These are phyloP conservation scores for Pseudochirops corinnae DNA, from an alignment of 2,797 vertebrate species.

Conservation along the genomic window DNA sequence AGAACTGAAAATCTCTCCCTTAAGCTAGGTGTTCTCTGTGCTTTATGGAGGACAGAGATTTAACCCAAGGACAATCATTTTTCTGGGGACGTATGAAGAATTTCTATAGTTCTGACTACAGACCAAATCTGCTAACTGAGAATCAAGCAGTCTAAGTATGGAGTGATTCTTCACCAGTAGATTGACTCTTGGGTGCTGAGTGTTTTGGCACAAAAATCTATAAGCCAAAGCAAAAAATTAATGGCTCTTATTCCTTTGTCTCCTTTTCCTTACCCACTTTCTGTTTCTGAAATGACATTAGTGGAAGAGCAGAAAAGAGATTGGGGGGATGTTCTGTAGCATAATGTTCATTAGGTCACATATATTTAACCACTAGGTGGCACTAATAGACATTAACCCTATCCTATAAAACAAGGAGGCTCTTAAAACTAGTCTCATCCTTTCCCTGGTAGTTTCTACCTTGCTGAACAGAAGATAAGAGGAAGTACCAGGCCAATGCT, in stretches of 20 bases:
- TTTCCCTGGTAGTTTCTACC: neutral
- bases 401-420: neutral
- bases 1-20: no score
- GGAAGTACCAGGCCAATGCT: neutral
- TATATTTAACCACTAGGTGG: neutral
- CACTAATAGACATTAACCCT: neutral
- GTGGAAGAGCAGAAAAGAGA: neutral
- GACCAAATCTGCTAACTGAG: neutral
- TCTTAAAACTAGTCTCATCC: neutral
- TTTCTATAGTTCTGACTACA: neutral
- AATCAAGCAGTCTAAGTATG: neutral
- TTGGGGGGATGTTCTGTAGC: neutral
- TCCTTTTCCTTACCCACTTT: neutral
- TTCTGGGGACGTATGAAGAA: neutral
- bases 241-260: neutral
- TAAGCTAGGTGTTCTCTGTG: neutral
- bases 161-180: neutral
- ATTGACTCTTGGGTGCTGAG: neutral
- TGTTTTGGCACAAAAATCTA: neutral
- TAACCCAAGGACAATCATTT: neutral
- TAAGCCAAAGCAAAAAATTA: neutral
- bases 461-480: neutral
- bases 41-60: neutral
- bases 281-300: neutral
- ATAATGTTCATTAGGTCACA: neutral